These are phyloP conservation scores for Pharmacophagus antenor DNA, from an alignment of 2,888 invertebrate species.

Conservation along the genomic window DNA sequence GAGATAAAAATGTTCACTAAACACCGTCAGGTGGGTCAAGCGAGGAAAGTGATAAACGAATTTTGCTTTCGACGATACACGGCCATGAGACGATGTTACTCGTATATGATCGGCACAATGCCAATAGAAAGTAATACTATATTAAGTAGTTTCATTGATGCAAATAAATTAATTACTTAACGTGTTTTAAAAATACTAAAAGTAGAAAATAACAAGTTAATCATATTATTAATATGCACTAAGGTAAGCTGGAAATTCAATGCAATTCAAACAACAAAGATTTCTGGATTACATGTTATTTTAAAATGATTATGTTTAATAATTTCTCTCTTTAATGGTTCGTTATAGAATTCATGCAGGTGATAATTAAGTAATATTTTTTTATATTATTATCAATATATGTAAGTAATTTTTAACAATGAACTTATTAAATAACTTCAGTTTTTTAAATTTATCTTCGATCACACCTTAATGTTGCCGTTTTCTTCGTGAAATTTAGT, in stretches of 20 bases:
- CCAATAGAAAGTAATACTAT: slow-evolving; percentile 71
- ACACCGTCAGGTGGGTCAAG: slow-evolving; percentile 59
- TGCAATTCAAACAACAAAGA: not conserved
- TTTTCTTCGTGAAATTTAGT: not conserved
- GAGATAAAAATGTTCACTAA: slow-evolving; percentile 57
- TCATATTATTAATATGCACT: not conserved
- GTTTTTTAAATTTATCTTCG: not conserved
- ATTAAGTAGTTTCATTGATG: not conserved
- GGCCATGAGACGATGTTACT: slow-evolving; percentile 45
- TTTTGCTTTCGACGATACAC: slow-evolving; percentile 73
- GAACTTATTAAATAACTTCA: not conserved
- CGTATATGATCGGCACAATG: slow-evolving; percentile 40
- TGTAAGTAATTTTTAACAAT: not conserved
- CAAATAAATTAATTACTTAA: slow-evolving; percentile 1
- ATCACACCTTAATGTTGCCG: not conserved
- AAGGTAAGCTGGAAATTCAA: too few species aligned
- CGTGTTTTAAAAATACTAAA: not conserved
- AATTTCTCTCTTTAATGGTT: not conserved
- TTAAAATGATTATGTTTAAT: not conserved
- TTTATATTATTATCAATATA: not conserved
- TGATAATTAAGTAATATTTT: not conserved
- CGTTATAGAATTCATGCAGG: not conserved
- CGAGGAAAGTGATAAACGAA: slow-evolving; percentile 75
- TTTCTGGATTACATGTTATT: not conserved
- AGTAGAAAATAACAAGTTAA: not conserved